Percentiles rank a stretch among this genome's conserved stretches.
Evolutionary conservation across 2,888 invertebrate genomes (phyloP).

Genomic region (Phortica okadai): DNA sequence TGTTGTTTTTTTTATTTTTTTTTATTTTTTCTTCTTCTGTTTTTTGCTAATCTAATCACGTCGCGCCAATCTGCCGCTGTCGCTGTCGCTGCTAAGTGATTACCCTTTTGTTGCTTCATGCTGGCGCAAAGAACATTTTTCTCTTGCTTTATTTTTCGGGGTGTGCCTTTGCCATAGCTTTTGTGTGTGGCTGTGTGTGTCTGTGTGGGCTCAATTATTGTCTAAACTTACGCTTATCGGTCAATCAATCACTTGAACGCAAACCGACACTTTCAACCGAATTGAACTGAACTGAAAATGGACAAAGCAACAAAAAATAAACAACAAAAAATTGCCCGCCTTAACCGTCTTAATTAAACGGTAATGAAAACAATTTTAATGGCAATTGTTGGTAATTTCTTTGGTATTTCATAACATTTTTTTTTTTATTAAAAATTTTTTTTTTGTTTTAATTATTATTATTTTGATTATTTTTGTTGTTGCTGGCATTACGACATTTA

Average conservation of each 20-base stretch:
- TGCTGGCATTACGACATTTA: not conserved
- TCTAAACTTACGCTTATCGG: not conserved
- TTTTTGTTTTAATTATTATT: not conserved
- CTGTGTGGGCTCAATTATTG: constrained; percentile 1
- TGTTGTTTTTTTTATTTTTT: not conserved
- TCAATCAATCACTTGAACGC: constrained; percentile 12
- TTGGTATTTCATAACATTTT: constrained; percentile 4
- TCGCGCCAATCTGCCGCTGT: not conserved
- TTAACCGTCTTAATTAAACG: not conserved
- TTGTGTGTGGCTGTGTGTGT: not conserved
- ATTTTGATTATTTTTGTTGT: not conserved
- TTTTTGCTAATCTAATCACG: not conserved
- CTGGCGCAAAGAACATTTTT: constrained; percentile 7
- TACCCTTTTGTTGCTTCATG: not conserved
- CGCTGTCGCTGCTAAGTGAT: not conserved
- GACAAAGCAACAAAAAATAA: too few relatives aligned
- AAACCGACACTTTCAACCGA: not conserved
- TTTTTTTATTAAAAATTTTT: too few relatives aligned
- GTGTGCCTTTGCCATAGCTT: not conserved
- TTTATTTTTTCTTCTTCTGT: not conserved
- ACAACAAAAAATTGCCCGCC: too few relatives aligned
- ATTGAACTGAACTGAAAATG: too few relatives aligned
- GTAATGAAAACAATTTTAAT: constrained; percentile 22
- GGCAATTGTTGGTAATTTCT: constrained; percentile 6
- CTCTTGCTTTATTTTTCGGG: not conserved